Evolutionary conservation across 2,888 invertebrate genomes (phyloP).

Genomic region (Neria commutata): DNA sequence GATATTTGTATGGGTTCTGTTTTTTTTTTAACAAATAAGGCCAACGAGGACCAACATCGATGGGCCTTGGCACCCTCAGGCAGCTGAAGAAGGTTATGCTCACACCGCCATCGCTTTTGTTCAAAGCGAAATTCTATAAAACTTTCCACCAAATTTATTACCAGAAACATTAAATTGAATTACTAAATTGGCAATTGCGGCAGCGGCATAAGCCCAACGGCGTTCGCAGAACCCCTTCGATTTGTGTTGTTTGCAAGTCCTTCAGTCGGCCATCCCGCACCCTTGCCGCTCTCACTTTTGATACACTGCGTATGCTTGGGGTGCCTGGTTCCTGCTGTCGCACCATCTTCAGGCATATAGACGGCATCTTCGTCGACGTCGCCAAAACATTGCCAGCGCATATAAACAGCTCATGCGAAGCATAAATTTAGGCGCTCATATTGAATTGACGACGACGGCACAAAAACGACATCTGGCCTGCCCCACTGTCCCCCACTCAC

Average conservation of each 20-base stretch:
- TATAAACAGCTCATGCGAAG: not conserved
- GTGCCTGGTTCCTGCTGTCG: not conserved
- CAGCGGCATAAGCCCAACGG: slow-evolving; percentile 23
- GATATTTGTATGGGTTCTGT: too few species aligned
- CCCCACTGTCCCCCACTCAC: too few species aligned
- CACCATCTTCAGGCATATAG: not conserved
- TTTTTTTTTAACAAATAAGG: too few species aligned
- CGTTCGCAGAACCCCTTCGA: not conserved
- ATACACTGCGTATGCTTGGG: not conserved
- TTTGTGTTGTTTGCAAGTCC: not conserved
- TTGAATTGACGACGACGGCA: slow-evolving; percentile 43
- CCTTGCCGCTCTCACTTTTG: not conserved
- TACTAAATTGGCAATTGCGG: slow-evolving; percentile 50
- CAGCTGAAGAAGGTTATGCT: too few species aligned
- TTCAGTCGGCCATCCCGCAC: not conserved
- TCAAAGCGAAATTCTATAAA: slow-evolving; percentile 41
- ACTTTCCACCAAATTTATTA: slow-evolving; percentile 36
- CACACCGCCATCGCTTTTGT: too few species aligned
- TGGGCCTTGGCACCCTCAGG: too few species aligned
- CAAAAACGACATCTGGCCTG: slow-evolving; percentile 53
- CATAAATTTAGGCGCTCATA: slow-evolving; percentile 1
- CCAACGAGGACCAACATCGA: too few species aligned
- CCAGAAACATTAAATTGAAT: slow-evolving; percentile 49
- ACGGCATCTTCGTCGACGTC: not conserved
- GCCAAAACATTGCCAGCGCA: not conserved